Evolutionary conservation across 2,888 invertebrate species (phyloP).

Genomic region (Tolmerus cingulatus): DNA sequence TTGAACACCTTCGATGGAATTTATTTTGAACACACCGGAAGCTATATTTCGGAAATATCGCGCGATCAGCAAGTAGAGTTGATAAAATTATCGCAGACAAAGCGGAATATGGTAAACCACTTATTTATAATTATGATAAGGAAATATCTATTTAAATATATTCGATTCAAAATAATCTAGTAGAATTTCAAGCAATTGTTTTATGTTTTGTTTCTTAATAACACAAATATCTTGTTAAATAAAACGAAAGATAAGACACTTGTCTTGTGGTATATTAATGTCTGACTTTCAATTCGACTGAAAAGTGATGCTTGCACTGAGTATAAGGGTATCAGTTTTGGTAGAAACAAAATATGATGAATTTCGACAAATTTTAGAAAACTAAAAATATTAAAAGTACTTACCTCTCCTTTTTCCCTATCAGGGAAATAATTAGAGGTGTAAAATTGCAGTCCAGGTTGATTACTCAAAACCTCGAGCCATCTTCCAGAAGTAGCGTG

Average conservation of each 20-base stretch:
- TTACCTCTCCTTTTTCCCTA: slow-evolving; percentile 61
- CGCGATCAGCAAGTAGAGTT: neutral
- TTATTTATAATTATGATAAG: neutral
- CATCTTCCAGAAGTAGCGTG: slow-evolving; percentile 77
- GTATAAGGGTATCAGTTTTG: too few relatives aligned
- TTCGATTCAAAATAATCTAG: neutral
- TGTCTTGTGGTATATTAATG: too few relatives aligned
- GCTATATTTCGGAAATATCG: neutral
- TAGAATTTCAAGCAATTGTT: neutral
- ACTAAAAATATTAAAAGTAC: slow-evolving; percentile 6
- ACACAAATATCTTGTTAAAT: too few relatives aligned
- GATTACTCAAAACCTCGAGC: slow-evolving; percentile 83
- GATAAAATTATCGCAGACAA: neutral
- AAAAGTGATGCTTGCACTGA: too few relatives aligned
- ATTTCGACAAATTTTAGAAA: too few relatives aligned
- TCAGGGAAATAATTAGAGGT: slow-evolving; percentile 80
- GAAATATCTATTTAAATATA: neutral
- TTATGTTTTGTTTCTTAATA: neutral
- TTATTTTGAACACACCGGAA: neutral
- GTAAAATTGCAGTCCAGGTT: slow-evolving; percentile 92
- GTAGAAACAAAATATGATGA: too few relatives aligned
- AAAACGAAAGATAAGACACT: too few relatives aligned
- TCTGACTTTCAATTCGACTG: too few relatives aligned
- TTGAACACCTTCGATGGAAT: too few relatives aligned
- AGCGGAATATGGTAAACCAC: neutral